Evolutionary conservation across 2,113 vertebrate genomes (phyloP).

Genomic region (Pitta sordida): DNA sequence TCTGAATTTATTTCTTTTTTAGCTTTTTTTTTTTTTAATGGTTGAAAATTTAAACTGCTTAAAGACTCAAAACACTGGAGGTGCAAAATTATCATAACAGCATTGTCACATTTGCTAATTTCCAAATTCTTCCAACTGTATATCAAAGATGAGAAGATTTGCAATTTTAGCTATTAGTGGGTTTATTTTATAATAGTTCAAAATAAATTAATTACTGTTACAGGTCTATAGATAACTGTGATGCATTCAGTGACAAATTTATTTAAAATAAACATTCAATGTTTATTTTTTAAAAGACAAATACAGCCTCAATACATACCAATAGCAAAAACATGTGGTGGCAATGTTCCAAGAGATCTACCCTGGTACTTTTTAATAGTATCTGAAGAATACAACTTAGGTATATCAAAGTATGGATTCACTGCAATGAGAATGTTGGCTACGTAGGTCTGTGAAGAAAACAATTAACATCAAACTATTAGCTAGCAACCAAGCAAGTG

Average conservation of each 20-base stretch:
- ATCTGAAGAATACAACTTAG: constrained; percentile 88
- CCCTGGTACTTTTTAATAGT: constrained; percentile 89
- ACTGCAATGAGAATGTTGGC: constrained; percentile 98
- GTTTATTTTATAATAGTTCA: neutral
- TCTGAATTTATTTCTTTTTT: neutral
- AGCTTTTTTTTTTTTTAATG: neutral
- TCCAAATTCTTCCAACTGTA: neutral
- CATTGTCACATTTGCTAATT: neutral
- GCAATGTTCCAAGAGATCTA: constrained; percentile 89
- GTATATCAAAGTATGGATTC: constrained; percentile 95
- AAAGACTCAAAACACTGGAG: neutral
- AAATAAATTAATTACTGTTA: neutral
- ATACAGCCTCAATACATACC: constrained; percentile 73
- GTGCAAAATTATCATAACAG: neutral
- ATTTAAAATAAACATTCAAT: neutral
- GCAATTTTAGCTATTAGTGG: neutral
- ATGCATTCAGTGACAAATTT: neutral
- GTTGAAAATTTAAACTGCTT: neutral
- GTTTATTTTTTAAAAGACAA: neutral
- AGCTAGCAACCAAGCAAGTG: neutral
- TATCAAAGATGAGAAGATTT: neutral
- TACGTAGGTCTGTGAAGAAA: constrained; percentile 87
- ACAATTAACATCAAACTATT: constrained; percentile 4
- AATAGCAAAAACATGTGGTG: constrained; percentile 94
- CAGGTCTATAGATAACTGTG: neutral